phyloP scores from a whole-genome alignment of 2,888 invertebrate species.

The Junonia oenone region DNA sequence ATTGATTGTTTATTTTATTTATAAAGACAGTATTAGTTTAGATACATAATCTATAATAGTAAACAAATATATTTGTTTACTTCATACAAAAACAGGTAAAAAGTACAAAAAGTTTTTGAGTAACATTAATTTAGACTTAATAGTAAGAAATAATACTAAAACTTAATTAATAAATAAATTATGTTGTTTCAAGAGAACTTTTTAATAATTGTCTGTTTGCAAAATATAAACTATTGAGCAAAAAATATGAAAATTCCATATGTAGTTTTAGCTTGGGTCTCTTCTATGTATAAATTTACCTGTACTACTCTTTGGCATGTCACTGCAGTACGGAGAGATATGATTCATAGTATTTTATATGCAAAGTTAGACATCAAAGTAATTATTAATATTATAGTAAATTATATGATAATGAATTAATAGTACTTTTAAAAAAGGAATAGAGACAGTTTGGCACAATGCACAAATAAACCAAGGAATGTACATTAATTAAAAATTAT shows the following conservation, averaged over 20 bases:
- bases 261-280: neutral
- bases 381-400: no score
- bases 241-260: neutral
- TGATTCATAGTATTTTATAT: neutral
- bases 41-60: neutral
- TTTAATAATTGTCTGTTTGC: conserved; percentile 3
- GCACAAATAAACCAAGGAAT: conserved; percentile 28
- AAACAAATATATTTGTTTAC: neutral
- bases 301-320: conserved; percentile 30
- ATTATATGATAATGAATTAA: no score
- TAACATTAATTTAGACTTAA: neutral
- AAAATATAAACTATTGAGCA: neutral
- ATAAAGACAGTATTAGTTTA: neutral
- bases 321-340: conserved; percentile 20
- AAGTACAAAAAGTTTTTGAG: no score
- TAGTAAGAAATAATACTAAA: conserved; percentile 9
- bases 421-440: neutral
- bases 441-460: conserved; percentile 43
- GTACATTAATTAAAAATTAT: conserved; percentile 9
- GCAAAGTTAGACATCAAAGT: neutral
- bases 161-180: conserved; percentile 16
- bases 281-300: neutral
- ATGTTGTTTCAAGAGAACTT: neutral
- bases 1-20: no score
- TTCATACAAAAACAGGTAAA: neutral